These are phyloP conservation scores for Hipparchia sbordonii DNA, from an alignment of 2,888 invertebrate species.

Conservation along the genomic window DNA sequence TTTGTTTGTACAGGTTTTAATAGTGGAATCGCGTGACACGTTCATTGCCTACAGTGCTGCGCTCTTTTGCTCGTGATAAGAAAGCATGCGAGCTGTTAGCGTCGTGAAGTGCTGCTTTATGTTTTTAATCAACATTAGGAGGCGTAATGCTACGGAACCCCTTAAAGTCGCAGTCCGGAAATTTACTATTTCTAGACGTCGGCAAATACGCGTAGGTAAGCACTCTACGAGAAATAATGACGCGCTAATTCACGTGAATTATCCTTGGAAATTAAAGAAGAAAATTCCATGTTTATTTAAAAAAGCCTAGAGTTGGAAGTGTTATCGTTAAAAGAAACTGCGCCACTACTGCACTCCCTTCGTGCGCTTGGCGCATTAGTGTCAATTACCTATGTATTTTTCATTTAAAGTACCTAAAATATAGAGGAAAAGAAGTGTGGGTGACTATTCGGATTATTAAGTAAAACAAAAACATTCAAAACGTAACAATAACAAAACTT, in stretches of 20 bases:
- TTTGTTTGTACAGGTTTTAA: conserved; percentile 45
- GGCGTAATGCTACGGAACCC: conserved; percentile 52
- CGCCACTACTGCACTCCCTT: too few relatives aligned
- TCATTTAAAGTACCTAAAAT: too few relatives aligned
- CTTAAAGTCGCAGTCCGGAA: conserved; percentile 11
- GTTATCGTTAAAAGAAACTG: too few relatives aligned
- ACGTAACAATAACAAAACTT: too few relatives aligned
- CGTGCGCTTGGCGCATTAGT: too few relatives aligned
- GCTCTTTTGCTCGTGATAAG: conserved; percentile 59
- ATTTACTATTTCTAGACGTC: conserved; percentile 16
- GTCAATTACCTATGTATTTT: too few relatives aligned
- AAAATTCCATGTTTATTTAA: too few relatives aligned
- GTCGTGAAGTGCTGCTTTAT: conserved; percentile 64
- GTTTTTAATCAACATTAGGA: conserved; percentile 69
- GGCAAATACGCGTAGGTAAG: neutral
- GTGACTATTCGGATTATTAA: too few relatives aligned
- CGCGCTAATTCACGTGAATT: neutral
- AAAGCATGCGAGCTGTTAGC: conserved; percentile 55
- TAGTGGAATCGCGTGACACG: conserved; percentile 69
- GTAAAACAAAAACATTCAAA: too few relatives aligned
- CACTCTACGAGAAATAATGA: conserved; percentile 2
- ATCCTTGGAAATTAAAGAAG: neutral
- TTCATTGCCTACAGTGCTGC: conserved; percentile 51
- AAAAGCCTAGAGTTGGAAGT: too few relatives aligned
- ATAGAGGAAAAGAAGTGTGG: too few relatives aligned